A percentile compares a stretch with the other conserved stretches of the same genome.
Conservation (phyloP, 2,888 invertebrate species). For the Caenorhabditis japonica region DNA sequence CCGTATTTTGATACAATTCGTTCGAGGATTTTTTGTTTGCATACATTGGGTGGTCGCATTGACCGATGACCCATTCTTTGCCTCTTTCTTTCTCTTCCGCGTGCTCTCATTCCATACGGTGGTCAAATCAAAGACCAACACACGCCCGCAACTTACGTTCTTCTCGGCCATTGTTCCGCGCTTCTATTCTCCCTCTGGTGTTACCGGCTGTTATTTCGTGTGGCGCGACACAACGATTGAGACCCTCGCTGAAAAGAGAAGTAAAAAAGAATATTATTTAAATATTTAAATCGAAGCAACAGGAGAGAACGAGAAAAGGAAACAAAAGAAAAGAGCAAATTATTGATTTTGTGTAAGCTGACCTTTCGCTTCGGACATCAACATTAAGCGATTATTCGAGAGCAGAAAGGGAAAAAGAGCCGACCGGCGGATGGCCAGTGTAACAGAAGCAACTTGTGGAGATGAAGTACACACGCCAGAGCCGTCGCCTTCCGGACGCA, state of each 20-base stretch:
- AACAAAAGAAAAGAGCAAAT: constrained; percentile 3
- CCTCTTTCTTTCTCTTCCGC: constrained; percentile 12
- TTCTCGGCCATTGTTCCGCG: constrained; percentile 52
- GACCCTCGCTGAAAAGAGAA: constrained; percentile 36
- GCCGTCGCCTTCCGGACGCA: constrained; percentile 17
- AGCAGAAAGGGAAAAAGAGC: constrained; percentile 4
- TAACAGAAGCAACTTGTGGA: constrained; percentile 39
- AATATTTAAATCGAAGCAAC: constrained; percentile 4
- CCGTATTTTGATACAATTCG: constrained; percentile 40
- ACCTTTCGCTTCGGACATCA: constrained; percentile 43
- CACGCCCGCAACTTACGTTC: constrained; percentile 36
- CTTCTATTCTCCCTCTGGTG: constrained; percentile 47
- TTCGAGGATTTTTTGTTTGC: constrained; percentile 35
- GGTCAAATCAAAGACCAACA: constrained; percentile 32
- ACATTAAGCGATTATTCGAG: constrained; percentile 40
- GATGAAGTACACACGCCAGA: constrained; percentile 32
- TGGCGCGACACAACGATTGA: constrained; percentile 48
- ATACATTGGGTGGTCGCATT: constrained; percentile 47
- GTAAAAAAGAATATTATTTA: constrained; percentile 4
- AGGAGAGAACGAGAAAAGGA: constrained; percentile 9
- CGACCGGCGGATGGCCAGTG: constrained; percentile 34
- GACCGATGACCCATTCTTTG: constrained; percentile 50
- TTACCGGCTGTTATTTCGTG: constrained; percentile 53
- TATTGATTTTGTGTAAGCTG: constrained; percentile 40
- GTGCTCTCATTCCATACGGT: constrained; percentile 4